phyloP scores from a whole-genome alignment of 2,888 invertebrate species.

The Platycheirus rosarum region DNA sequence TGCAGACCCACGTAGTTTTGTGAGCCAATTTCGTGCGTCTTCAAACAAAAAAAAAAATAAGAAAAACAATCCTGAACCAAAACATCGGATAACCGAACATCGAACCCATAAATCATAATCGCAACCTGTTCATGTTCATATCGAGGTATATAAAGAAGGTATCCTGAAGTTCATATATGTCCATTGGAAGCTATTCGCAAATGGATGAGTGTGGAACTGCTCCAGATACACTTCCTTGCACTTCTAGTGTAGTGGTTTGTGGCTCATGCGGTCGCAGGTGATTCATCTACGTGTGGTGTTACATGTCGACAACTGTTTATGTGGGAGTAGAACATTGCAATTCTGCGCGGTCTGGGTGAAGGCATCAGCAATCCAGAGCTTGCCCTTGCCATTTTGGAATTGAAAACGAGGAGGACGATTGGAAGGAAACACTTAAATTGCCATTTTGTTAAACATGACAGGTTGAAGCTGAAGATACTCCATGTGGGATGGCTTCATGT shows the following conservation, averaged over 20 bases:
- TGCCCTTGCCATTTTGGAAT: constrained; percentile 54
- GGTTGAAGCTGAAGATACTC: constrained; percentile 69
- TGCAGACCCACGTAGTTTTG: constrained; percentile 55
- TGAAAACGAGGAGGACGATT: constrained; percentile 50
- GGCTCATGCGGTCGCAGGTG: constrained; percentile 65
- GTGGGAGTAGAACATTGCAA: constrained; percentile 69
- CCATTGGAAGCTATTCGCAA: constrained; percentile 3
- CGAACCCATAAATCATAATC: constrained; percentile 71
- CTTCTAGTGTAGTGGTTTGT: constrained; percentile 25
- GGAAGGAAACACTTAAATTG: constrained; percentile 72
- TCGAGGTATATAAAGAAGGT: constrained; percentile 19
- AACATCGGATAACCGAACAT: constrained; percentile 57
- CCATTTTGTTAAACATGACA: constrained; percentile 74
- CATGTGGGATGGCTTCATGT: constrained; percentile 68
- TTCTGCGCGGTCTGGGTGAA: constrained; percentile 4
- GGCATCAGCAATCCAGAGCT: constrained; percentile 17
- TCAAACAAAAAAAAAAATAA: constrained; percentile 31
- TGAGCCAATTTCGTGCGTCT: constrained; percentile 45
- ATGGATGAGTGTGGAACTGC: constrained; percentile 28
- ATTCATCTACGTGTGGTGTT: constrained; percentile 73
- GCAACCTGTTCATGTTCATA: constrained; percentile 70
- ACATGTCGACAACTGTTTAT: constrained; percentile 73
- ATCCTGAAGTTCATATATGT: constrained; percentile 29
- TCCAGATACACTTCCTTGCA: constrained; percentile 44
- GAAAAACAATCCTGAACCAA: constrained; percentile 44